phyloP scores from a whole-genome alignment of 2,888 invertebrate genomes.

The Marronus borbonicus region DNA sequence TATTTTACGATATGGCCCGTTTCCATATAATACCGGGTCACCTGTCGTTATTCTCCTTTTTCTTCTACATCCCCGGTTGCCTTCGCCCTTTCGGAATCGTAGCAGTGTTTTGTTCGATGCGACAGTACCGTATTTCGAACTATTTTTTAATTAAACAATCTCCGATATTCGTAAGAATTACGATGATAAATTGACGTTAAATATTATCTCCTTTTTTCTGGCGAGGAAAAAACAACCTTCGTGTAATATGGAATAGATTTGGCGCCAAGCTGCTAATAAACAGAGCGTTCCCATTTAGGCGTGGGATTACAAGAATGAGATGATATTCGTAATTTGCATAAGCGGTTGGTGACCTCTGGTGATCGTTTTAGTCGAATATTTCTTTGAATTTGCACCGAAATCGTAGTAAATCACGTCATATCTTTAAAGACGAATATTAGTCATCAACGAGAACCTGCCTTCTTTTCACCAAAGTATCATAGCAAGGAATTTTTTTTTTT shows the following conservation, averaged over 20 bases:
- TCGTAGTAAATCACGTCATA: too few species aligned
- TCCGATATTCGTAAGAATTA: too few species aligned
- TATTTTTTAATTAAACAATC: too few species aligned
- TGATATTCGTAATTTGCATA: slow-evolving; percentile 12
- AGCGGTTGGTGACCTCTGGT: not conserved
- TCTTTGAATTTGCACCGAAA: not conserved
- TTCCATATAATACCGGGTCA: slow-evolving; percentile 63
- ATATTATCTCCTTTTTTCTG: too few species aligned
- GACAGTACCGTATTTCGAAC: too few species aligned
- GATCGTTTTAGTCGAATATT: not conserved
- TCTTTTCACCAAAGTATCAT: too few species aligned
- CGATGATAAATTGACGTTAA: too few species aligned
- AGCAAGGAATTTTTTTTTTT: too few species aligned
- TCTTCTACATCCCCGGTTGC: too few species aligned
- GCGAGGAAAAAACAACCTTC: too few species aligned
- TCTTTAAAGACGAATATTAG: too few species aligned
- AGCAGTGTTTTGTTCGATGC: not conserved
- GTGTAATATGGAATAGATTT: not conserved
- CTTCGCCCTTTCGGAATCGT: slow-evolving; percentile 2
- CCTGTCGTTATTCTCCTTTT: slow-evolving; percentile 50
- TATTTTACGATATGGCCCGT: slow-evolving; percentile 62
- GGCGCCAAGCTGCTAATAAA: slow-evolving; percentile 3
- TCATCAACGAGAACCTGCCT: too few species aligned
- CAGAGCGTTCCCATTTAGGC: not conserved
- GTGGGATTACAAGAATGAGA: slow-evolving; percentile 1